These are phyloP conservation scores for Cebidichthys violaceus DNA, from an alignment of 2,113 vertebrate genomes.

Conservation along the genomic window DNA sequence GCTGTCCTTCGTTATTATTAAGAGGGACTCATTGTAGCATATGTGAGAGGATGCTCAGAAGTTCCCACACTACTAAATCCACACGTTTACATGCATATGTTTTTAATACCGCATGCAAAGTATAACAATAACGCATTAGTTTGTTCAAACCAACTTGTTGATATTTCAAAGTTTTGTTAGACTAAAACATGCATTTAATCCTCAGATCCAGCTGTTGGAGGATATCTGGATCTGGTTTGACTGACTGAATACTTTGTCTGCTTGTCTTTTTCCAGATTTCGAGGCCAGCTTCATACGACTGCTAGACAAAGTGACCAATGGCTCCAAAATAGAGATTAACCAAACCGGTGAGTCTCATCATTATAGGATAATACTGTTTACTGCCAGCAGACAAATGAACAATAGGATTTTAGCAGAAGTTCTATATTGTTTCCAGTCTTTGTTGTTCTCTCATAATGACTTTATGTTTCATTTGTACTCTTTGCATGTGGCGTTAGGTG, in stretches of 20 bases:
- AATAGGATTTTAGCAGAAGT: neutral
- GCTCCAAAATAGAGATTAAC: constrained; percentile 96
- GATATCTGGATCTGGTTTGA: neutral
- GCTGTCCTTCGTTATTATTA: neutral
- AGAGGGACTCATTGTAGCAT: neutral
- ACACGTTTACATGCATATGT: neutral
- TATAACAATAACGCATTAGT: neutral
- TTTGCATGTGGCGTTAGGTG: neutral
- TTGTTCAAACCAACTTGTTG: neutral
- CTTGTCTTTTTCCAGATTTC: constrained; percentile 86
- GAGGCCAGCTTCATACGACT: constrained; percentile 97
- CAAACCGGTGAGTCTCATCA: constrained; percentile 89
- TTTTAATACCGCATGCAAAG: neutral
- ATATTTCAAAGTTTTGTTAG: neutral
- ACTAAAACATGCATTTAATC: neutral
- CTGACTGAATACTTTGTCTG: neutral
- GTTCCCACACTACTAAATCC: neutral
- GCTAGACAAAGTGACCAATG: constrained; percentile 97
- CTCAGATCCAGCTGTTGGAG: neutral
- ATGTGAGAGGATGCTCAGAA: neutral
- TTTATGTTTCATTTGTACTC: too few relatives aligned
- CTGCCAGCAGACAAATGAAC: neutral
- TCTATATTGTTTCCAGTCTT: neutral
- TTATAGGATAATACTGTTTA: constrained; percentile 4
- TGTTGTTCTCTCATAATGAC: too few relatives aligned